Base-by-base conservation (phyloP, 2,113 vertebrate genomes). In the Chloropsis cyanopogon region DNA sequence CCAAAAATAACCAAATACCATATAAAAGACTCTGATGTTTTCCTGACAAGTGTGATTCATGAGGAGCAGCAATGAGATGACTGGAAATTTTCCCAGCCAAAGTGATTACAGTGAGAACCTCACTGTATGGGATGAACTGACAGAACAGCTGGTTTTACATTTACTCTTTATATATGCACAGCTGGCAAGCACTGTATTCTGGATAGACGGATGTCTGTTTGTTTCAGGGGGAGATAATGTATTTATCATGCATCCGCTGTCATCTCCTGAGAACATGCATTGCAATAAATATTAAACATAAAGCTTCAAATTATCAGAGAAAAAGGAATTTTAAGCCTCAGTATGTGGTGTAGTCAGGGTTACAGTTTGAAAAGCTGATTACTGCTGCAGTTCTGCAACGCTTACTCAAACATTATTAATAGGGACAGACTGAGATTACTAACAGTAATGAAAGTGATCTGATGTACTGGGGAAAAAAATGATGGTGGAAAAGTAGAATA, bases 81-180 rank as follows among this genome's bases (percentile, higher is more conserved):
- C 86, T 96, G 92, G 94, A 96, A 96, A 88, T 92, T 93, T 93
- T 97, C 90, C 92, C 90, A 93, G 92, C 64, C 88, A 95, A 95
- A 95, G 69, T 92, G 80, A 94, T 95, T 96, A 83, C 82, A 64
- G 82, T 95, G 93, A 92, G 92, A 96, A 83, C 82, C 82, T 95
- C 76, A 57, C 76, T 94, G 53, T 95, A 90, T 79, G 86, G 93
- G 82, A 88, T 76, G 92, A 93, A 83, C 90, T 81, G 92, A 88
- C 86, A 88, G 79, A 95, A 94, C 96, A 97, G 82, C 92, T 96
- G 96, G 82, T 97, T 97, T 95, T 95, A 84, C 92, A 94, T 94
- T 94, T 96, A 95, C 68, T 96, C 86, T 92, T 93, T 93, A 79
- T 93, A 94, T 42, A 94, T 86, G 82, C 94, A 92, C 95, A 94